Base-by-base conservation (phyloP, 2,797 vertebrate species). In the Cryptoprocta ferox region DNA sequence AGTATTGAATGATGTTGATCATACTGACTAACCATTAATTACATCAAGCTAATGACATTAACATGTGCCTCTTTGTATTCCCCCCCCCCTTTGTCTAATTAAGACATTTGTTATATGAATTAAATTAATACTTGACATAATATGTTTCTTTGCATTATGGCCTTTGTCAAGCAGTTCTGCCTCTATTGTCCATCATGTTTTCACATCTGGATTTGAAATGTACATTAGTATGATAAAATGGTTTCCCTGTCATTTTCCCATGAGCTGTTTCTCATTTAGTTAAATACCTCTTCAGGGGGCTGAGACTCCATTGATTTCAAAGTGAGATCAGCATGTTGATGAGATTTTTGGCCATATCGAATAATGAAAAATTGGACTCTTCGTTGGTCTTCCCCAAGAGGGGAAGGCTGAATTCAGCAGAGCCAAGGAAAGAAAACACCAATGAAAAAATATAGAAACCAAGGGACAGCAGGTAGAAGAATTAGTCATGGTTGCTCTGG, bases 401-500 rank as follows among this genome's bases (percentile, higher is more conserved):
- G 61, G 37, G 30, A 96, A 96, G 63, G 28, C 70, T 95, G 18
- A 39, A 91, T 63, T 91, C 84, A 91, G 70, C 65, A 93, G 50
- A 97, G 82, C 90, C 83, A 95, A 95, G 11, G 84, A 93, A 95
- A 94, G 68, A 90, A 96, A 97, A 94, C 76, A 86, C 80, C 65
- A 97, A 35, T 82, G 63, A 97, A 97, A 85, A 95, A 96, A 81
- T 96, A 82, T 18, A 91, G 90, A 98, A 96, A 97, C 88, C 82
- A 78, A 96, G 92, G 94, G 82, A 90, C 95, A 97, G 95, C 97
- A 97, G 96, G 97, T 98, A 97, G 95, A 91, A 95, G 88, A 96
- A 98, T 98, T 98, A 98, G 97, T 97, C 97, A 97, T 63, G 88
- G 92, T 71, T 96, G 66, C 83, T 97, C 89, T 91, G 66, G 83